Evolutionary conservation across 2,888 invertebrate genomes (phyloP).

Genomic region (Cylloceria caligata): DNA sequence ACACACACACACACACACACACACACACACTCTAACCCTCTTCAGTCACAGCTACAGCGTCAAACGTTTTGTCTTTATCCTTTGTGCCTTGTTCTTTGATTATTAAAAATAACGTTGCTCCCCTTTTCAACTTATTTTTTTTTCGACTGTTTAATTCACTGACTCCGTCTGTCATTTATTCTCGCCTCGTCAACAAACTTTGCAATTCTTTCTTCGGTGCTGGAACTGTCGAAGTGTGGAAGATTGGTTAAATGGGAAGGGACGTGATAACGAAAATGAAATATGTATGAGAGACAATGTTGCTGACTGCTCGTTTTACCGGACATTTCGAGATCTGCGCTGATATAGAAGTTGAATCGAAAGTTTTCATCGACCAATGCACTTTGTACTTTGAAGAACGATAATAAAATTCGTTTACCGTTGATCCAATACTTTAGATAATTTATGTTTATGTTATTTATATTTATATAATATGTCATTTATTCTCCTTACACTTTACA

Average conservation of each 20-base stretch:
- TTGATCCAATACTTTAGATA: no score
- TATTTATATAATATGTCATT: no score
- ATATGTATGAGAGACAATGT: slow-evolving; percentile 26
- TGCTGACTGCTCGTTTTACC: neutral
- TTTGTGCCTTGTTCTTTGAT: slow-evolving; percentile 53
- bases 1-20: no score
- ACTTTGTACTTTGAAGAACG: neutral
- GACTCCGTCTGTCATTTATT: slow-evolving; percentile 55
- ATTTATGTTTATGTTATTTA: no score
- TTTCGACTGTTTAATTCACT: no score
- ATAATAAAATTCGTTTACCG: neutral
- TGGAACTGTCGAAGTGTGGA: slow-evolving; percentile 1
- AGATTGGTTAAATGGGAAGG: neutral
- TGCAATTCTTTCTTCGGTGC: slow-evolving; percentile 8
- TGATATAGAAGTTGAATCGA: neutral
- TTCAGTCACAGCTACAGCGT: slow-evolving; percentile 67
- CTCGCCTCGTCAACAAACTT: slow-evolving; percentile 30
- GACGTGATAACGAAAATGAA: slow-evolving; percentile 2
- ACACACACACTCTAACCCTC: slow-evolving; percentile 35
- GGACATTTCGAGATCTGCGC: neutral
- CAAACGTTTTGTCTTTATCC: slow-evolving; percentile 54
- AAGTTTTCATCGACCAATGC: neutral
- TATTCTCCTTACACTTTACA: neutral
- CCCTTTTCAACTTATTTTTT: slow-evolving; percentile 40
- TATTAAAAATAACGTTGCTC: slow-evolving; percentile 69